Evolutionary conservation across 2,888 invertebrate species (phyloP), one percentile per base, ranked within the genome.

Genomic region (Eueremaeus valkanovi): DNA sequence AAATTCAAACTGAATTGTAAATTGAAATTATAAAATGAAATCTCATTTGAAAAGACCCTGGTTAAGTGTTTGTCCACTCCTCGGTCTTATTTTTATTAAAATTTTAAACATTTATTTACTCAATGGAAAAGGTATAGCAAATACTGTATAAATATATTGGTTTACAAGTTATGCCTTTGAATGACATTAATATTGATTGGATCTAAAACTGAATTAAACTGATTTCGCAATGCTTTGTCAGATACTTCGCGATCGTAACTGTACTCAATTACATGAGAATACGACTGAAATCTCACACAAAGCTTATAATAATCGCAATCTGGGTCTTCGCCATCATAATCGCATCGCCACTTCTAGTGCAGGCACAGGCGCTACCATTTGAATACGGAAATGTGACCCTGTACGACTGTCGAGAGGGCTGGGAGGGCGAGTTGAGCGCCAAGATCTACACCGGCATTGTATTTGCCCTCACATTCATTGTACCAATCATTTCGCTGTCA

Each of bases 401-500:
- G 3, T 33, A 51, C 21, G 76, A 61, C 16, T 76, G 76, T 24
- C 31, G 63, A 18, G 61, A 73, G 45, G 6, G 5, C 2, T 76
- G 76, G 76, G 70, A 73, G 51, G 51, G 33, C 16, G 5, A 73
- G 11, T 21, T 72, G 24, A 33, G 58, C 29, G 31, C 49, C 1
- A 74, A 74, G 27, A 51, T 75, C 24, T 75, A 72, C 18, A 55
- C 75, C 3, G 55, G 40, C n/a, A 18, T 75, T 9, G 79, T 83
- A 21, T 83, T 83, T 75, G 75, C 80, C 1, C 76, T 81, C 72
- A 83, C 82, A 18, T 83, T 83, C 78, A 79, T 83, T 13, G 79
- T 85, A 8, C 85, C 85, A 0, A 80, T 85, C 75, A 66, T 81
- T n/a, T 82, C 83, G 13, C 81, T 86, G 49, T 82, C 82, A 1